These are phyloP conservation scores for Hylia prasina DNA, from an alignment of 2,113 vertebrate species.

Conservation along the genomic window DNA sequence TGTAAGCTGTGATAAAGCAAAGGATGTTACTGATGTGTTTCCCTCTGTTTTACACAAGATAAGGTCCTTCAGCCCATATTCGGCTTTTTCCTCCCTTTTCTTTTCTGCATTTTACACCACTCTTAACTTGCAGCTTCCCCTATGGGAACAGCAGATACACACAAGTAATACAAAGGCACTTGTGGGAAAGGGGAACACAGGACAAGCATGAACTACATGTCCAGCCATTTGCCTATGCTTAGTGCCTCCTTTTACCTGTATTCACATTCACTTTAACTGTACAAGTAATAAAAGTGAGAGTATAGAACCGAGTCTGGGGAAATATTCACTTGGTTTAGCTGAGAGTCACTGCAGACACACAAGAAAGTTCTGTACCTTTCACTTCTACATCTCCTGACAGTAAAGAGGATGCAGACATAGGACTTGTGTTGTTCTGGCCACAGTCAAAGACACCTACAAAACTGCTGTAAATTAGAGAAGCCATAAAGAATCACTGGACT, in stretches of 20 bases:
- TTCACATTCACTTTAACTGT: not conserved
- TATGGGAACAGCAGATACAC: not conserved
- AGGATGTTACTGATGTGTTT: not conserved
- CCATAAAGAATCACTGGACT: not conserved
- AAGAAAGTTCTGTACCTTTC: not conserved
- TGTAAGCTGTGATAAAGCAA: not conserved
- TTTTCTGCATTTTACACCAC: not conserved
- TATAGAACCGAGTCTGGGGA: not conserved
- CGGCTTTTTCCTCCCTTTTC: not conserved
- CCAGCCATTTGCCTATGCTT: not conserved
- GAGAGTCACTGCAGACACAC: not conserved
- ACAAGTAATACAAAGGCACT: not conserved
- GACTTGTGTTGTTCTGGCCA: not conserved
- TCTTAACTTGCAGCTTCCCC: not conserved
- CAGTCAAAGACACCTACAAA: not conserved
- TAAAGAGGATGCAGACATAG: not conserved
- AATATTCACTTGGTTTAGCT: not conserved
- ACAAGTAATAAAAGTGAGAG: not conserved
- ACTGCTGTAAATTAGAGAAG: not conserved
- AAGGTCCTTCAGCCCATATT: not conserved
- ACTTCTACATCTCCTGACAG: not conserved
- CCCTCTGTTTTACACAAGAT: not conserved
- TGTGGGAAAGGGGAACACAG: not conserved
- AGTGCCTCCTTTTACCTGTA: not conserved
- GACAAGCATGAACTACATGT: not conserved